Base-by-base conservation (phyloP, 2,888 invertebrate species). In the Trichogramma dendrolimi region DNA sequence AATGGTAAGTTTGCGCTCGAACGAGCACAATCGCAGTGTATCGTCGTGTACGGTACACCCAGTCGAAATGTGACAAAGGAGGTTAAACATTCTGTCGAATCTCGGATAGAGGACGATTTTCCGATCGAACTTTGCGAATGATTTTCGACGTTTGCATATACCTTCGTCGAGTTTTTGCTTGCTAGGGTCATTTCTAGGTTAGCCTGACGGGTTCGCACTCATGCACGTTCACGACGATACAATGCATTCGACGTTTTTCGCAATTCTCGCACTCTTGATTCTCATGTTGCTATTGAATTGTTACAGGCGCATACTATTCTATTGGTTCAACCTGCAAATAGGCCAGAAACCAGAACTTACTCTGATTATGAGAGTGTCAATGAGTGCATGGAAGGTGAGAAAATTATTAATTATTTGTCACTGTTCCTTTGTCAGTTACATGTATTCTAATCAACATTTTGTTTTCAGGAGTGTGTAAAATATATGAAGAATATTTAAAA, bases 281-380 rank as follows among this genome's bases (percentile, higher is more conserved):
- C 8, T n/a, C 2, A 46, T 10, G 8, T 2, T 10, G 2, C n/a
- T 10, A 46, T 46, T n/a, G 8, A 10, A 46, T 57, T 39, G 42
- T 82, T 86, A 66, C 79, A 90, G 96, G 90, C 94, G n/a, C 97
- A 99, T 82, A 96, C 97, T 65, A 98, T 99, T 79, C 83, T 99
- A 64, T 81, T 99, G 68, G 92, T 99, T 5, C 98, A 99, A 79
- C 95, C 97, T 2, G 94, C 94, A 3, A 84, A 85, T 0, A 90
- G 94, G 75, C 95, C 97, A 27, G 97, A 97, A 80, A 96, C 96
- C 0, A 86, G 98, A 67, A 98, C 98, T 0, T 99, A 97, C 80
- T 95, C 95, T 0, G 99, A 99, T 80, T 99, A 97, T 75, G 98
- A 99, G 78, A 94, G 95, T 64, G 91, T 97, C 6, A 97, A 96